phyloP scores from a whole-genome alignment of 2,113 vertebrate species.

The Colinus virginianus region DNA sequence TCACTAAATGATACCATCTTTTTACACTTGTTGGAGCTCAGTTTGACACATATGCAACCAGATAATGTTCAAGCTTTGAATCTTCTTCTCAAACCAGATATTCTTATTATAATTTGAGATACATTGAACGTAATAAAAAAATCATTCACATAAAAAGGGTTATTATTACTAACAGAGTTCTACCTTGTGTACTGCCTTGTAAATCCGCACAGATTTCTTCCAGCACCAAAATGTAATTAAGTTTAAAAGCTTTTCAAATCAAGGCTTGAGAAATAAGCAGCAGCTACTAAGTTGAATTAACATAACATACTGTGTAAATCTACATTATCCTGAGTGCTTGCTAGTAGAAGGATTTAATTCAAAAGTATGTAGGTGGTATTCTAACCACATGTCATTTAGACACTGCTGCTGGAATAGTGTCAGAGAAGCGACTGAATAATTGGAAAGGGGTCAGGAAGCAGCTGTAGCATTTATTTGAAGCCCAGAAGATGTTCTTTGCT shows the following conservation, averaged over 20 bases:
- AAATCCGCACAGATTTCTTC: constrained; percentile 13
- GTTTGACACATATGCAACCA: not conserved
- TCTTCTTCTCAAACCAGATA: not conserved
- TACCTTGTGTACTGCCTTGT: not conserved
- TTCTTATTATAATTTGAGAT: not conserved
- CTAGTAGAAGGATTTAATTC: constrained; percentile 19
- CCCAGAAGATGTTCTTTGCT: constrained; percentile 4
- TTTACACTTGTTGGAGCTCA: not conserved
- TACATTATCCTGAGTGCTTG: constrained; percentile 10
- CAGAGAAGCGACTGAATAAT: not conserved
- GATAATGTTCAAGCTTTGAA: not conserved
- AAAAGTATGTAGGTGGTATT: constrained; percentile 19
- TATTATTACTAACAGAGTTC: not conserved
- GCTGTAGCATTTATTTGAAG: not conserved
- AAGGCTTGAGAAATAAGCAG: constrained; percentile 21
- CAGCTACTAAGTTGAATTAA: constrained; percentile 27
- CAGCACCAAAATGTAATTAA: constrained; percentile 16
- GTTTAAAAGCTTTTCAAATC: constrained; percentile 16
- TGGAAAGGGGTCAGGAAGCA: not conserved
- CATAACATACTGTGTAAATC: constrained; percentile 10
- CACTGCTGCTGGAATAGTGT: constrained; percentile 5
- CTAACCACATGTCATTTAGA: constrained; percentile 11
- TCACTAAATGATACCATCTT: not conserved
- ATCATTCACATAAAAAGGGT: not conserved
- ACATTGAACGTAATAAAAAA: not conserved